Conservation (phyloP, 1,140 invertebrate species). For the Philotrypesis tridentata region DNA sequence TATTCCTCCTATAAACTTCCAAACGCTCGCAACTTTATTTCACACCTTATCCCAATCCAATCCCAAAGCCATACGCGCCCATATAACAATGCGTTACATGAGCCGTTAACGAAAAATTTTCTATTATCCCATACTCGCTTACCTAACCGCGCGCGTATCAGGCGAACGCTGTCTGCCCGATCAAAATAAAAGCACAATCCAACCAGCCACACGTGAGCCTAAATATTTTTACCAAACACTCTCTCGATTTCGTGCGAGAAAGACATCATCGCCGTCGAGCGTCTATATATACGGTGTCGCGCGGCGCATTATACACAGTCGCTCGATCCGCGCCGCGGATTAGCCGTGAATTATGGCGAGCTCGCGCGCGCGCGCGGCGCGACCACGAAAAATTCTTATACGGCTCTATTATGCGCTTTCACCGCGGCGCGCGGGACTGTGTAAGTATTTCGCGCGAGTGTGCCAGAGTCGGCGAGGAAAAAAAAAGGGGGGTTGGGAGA, state of each 20-base stretch:
- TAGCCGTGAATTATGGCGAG: constrained; percentile 51
- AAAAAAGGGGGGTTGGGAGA: too few species aligned
- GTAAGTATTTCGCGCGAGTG: too few species aligned
- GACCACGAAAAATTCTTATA: constrained; percentile 4
- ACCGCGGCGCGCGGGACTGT: not conserved
- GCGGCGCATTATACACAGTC: constrained; percentile 17
- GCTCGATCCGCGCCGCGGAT: constrained; percentile 42
- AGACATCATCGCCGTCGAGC: constrained; percentile 1
- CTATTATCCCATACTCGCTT: not conserved
- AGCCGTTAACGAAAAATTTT: not conserved
- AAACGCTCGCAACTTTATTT: not conserved
- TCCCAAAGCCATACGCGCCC: too few species aligned
- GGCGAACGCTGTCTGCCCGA: not conserved
- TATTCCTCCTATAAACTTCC: too few species aligned
- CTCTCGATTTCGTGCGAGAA: not conserved
- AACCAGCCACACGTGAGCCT: not conserved
- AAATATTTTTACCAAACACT: not conserved
- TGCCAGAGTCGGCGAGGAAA: too few species aligned
- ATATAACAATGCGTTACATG: not conserved
- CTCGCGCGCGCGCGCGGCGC: not conserved
- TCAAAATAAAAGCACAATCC: not conserved
- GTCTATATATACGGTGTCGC: too few species aligned
- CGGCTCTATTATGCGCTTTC: not conserved
- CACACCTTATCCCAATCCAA: too few species aligned
- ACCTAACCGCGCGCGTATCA: not conserved